Evolutionary conservation across 2,113 vertebrate genomes (phyloP).

Genomic region (Neotragus moschatus): DNA sequence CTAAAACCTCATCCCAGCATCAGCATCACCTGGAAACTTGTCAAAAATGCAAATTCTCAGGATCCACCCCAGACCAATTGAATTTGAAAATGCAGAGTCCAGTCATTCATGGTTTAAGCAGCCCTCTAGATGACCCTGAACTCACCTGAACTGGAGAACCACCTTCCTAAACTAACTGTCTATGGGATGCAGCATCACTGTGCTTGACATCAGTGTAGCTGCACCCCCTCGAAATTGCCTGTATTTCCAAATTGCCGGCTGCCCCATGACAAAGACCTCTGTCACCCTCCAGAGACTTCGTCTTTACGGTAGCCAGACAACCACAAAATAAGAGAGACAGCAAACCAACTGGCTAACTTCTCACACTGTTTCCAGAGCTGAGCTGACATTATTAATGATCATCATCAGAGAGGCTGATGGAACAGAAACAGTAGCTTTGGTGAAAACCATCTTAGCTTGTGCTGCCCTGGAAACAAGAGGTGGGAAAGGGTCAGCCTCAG

Average conservation of each 20-base stretch:
- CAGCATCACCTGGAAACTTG: not conserved
- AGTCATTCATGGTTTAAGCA: not conserved
- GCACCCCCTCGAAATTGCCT: not conserved
- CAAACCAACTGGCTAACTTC: not conserved
- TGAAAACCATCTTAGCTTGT: not conserved
- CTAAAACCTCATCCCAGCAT: not conserved
- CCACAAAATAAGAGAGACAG: not conserved
- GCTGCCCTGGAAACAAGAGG: not conserved
- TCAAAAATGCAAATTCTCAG: not conserved
- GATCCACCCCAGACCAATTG: not conserved
- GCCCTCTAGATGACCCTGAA: not conserved
- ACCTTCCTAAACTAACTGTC: not conserved
- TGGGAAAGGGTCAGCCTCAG: not conserved
- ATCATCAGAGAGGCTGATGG: not conserved
- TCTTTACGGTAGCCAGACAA: not conserved
- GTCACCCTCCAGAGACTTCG: not conserved
- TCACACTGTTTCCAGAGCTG: not conserved
- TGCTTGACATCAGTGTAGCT: not conserved
- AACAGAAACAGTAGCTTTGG: not conserved
- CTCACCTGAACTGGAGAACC: not conserved
- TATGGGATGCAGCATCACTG: fast-evolving
- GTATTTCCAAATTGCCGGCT: not conserved
- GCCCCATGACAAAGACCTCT: not conserved
- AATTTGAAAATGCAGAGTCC: not conserved
- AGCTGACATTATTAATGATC: not conserved